Evolutionary conservation across 2,113 vertebrate species (phyloP), one percentile per base, ranked within the genome.

Genomic region (Lasiurus borealis): DNA sequence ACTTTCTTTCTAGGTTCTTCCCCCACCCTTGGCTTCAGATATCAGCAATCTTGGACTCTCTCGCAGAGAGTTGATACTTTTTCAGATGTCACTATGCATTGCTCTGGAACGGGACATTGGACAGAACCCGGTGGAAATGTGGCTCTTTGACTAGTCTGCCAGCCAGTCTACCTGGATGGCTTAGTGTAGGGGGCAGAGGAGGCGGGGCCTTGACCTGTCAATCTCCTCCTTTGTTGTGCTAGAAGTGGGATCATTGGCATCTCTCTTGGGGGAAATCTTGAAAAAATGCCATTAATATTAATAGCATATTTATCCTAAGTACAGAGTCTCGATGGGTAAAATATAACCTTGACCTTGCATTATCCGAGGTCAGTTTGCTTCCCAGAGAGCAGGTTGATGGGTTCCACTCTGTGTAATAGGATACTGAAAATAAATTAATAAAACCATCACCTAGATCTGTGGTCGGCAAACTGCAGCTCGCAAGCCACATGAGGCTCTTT

Each of bases 281-380:
- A 88, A 90, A 90, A 44, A 71, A 4, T 34, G 48, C 36, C 73
- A 80, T 21, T 76, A 75, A 72, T 92, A 36, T 48, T 14, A 40
- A 31, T n/a, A 19, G 21, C 21, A 7, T n/a, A 68, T 88, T 93
- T 94, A 36, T 93, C 92, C 44, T 95, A 69, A 52, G 40, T 83
- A 91, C 18, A 82, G 69, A 85, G 73, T 95, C 69, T 88, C 73
- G 31, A 78, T 48, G 77, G 77, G 50, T 80, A 90, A 82, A 80
- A 40, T 48, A 29, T 13, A 31, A 36, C 9, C 13, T 36, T 71
- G 48, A 34, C 44, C 18, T 94, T 78, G 9, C 3, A 54, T 69
- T 75, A 72, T 87, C 80, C 73, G 68, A 84, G 52, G 31, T 64
- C 18, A 72, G 80, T 95, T 93, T 94, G 64, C 14, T 86, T 88